A percentile compares a stretch with the other conserved stretches of the same genome.
Evolutionary conservation across 2,113 vertebrate species (phyloP).

Genomic region (Caranx ignobilis): DNA sequence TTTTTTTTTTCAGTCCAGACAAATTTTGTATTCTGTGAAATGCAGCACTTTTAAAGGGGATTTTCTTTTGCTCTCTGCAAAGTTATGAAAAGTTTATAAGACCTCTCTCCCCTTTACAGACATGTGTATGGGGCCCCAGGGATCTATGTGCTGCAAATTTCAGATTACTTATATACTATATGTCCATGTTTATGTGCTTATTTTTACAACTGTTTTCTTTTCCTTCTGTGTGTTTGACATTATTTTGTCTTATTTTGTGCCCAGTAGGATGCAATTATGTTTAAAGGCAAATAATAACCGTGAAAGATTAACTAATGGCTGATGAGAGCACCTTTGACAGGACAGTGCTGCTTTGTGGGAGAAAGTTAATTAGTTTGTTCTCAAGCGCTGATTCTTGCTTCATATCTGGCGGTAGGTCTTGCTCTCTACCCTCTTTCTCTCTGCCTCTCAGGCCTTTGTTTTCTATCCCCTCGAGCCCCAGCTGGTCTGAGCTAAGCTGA

Average conservation of each 20-base stretch:
- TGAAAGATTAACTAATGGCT: background rate
- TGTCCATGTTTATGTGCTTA: too few relatives aligned
- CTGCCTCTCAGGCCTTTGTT: background rate
- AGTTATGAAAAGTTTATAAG: slow-evolving; percentile 13
- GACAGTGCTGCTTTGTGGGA: background rate
- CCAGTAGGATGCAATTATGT: background rate
- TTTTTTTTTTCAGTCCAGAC: too few relatives aligned
- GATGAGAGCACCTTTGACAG: background rate
- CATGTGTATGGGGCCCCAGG: too few relatives aligned
- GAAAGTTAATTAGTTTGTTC: background rate
- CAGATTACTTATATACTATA: too few relatives aligned
- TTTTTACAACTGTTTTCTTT: background rate
- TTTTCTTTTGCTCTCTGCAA: background rate
- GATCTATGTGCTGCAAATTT: too few relatives aligned
- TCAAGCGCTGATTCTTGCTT: background rate
- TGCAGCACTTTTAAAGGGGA: background rate
- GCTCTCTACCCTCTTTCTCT: background rate
- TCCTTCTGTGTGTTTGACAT: background rate
- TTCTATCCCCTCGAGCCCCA: slow-evolving; percentile 27
- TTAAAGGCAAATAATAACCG: background rate
- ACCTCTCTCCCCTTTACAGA: background rate
- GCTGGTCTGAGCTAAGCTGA: slow-evolving; percentile 54
- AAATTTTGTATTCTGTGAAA: too few relatives aligned
- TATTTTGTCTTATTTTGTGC: background rate
- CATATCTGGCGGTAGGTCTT: background rate